Conservation (phyloP, 2,113 vertebrate species). For the Empidonax alnorum region DNA sequence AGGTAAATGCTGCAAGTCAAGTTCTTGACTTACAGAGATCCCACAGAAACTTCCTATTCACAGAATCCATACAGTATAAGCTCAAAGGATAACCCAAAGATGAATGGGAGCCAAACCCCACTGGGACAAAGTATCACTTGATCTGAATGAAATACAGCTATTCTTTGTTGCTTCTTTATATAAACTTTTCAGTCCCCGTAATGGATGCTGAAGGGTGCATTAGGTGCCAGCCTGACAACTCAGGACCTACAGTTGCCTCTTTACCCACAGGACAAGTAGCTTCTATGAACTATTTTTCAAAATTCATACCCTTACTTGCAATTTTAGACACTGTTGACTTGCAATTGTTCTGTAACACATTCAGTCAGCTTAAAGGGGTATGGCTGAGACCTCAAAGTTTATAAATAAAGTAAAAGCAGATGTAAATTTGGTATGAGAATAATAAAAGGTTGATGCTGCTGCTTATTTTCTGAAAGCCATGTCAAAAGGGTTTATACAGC, state of each 20-base stretch:
- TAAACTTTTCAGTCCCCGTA: not conserved
- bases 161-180: not conserved
- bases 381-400: not conserved
- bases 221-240: not conserved
- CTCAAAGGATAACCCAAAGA: not conserved
- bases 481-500: not conserved
- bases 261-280: not conserved
- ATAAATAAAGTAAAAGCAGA: not conserved
- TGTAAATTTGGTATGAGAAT: not conserved
- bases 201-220: not conserved
- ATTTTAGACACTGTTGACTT: not conserved
- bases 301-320: not conserved
- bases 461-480: not conserved
- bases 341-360: not conserved
- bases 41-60: not conserved
- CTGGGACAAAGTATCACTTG: not conserved
- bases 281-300: not conserved
- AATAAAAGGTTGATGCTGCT: not conserved
- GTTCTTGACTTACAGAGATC: not conserved
- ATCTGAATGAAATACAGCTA: not conserved
- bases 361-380: not conserved
- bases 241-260: not conserved
- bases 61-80: not conserved
- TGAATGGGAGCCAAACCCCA: not conserved
- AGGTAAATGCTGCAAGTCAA: conserved; percentile 59